A percentile compares a stretch with the other conserved stretches of the same genome.
Evolutionary conservation across 2,797 vertebrate species (phyloP).

Genomic region (Myotis vivesi): DNA sequence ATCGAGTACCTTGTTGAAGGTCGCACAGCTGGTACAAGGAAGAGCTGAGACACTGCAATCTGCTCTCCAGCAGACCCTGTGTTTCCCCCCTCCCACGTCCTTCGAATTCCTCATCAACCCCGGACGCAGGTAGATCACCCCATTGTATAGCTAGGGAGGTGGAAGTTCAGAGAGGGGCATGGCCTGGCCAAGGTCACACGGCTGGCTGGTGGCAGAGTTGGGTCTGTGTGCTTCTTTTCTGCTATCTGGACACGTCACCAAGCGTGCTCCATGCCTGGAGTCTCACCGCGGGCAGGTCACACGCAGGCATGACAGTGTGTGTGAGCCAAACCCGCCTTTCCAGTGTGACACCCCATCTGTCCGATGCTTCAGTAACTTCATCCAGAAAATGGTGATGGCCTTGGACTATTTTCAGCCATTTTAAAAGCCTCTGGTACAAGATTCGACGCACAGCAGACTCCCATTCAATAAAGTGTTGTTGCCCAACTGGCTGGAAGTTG

Average conservation of each 20-base stretch:
- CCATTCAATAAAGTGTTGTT: neutral
- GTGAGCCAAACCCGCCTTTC: neutral
- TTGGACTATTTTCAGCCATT: neutral
- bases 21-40: neutral
- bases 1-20: neutral
- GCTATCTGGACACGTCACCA: rapidly evolving
- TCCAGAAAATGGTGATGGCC: neutral
- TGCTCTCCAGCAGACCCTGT: neutral
- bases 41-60: neutral
- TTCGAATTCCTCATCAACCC: neutral
- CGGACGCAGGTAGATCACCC: no score
- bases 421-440: neutral
- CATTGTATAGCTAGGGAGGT: neutral
- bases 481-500: neutral
- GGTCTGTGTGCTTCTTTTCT: rapidly evolving
- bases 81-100: rapidly evolving
- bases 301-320: rapidly evolving
- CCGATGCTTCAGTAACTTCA: neutral
- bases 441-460: neutral
- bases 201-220: neutral
- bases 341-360: neutral
- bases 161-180: neutral
- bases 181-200: neutral
- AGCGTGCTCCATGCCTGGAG: rapidly evolving
- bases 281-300: rapidly evolving